Evolutionary conservation across 1,140 invertebrate species (phyloP).

Genomic region (Diabrotica undecimpunctata): DNA sequence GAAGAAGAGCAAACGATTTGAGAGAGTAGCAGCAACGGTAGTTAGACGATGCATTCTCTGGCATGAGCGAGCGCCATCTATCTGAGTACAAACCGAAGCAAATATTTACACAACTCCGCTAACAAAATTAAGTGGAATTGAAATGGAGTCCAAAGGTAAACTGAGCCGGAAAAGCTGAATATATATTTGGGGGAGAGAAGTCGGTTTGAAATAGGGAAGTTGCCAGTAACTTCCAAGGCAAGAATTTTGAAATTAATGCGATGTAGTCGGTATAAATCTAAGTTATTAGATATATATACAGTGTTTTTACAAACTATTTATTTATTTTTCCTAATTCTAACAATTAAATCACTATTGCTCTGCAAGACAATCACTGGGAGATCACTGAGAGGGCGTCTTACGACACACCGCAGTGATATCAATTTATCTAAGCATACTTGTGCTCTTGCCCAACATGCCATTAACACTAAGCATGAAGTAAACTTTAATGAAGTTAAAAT

Average conservation of each 20-base stretch:
- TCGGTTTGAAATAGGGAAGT: constrained; percentile 1
- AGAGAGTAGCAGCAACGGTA: neutral
- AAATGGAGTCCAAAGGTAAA: constrained; percentile 49
- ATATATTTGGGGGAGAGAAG: constrained; percentile 16
- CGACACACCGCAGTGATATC: too few relatives aligned
- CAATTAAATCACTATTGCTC: too few relatives aligned
- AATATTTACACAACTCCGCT: constrained; percentile 48
- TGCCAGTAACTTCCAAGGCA: neutral
- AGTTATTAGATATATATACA: neutral
- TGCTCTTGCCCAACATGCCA: too few relatives aligned
- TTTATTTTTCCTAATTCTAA: too few relatives aligned
- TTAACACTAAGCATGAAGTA: too few relatives aligned
- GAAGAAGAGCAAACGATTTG: neutral
- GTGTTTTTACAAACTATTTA: too few relatives aligned
- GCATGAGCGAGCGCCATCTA: constrained; percentile 35
- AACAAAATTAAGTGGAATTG: constrained; percentile 52
- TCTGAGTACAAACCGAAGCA: constrained; percentile 41
- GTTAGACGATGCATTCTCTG: constrained; percentile 3
- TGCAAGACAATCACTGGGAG: too few relatives aligned
- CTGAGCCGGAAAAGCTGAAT: constrained; percentile 28
- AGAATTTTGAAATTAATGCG: neutral
- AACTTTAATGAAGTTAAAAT: too few relatives aligned
- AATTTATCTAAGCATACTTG: too few relatives aligned
- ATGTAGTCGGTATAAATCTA: neutral
- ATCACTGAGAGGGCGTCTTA: too few relatives aligned